These are phyloP conservation scores for Halictus rubicundus DNA, from an alignment of 1,140 invertebrate genomes.

Conservation along the genomic window DNA sequence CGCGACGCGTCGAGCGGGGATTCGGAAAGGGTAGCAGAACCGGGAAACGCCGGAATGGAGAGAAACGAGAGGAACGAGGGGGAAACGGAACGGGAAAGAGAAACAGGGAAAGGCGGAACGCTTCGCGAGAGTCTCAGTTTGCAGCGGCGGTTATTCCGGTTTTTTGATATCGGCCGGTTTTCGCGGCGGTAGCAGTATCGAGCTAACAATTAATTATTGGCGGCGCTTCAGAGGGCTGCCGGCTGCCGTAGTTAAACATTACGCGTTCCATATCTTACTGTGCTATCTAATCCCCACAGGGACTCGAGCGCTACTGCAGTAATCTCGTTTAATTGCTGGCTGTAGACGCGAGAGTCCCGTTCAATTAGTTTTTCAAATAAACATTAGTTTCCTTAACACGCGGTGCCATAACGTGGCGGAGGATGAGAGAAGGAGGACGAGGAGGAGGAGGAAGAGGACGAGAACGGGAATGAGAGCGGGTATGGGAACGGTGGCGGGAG, in stretches of 20 bases:
- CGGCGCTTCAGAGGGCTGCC: conserved; percentile 70
- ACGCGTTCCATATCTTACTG: conserved; percentile 80
- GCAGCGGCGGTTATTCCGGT: conserved; percentile 65
- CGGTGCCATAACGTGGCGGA: conserved; percentile 77
- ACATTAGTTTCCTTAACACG: conserved; percentile 82
- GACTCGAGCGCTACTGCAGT: conserved; percentile 76
- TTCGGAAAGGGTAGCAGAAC: neutral
- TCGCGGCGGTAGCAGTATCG: conserved; percentile 68
- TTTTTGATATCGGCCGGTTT: conserved; percentile 70
- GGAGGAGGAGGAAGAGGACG: conserved; percentile 22
- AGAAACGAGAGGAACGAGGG: conserved; percentile 16
- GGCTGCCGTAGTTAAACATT: conserved; percentile 79
- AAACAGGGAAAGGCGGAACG: conserved; percentile 35
- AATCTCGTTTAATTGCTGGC: conserved; percentile 81
- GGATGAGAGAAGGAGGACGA: conserved; percentile 52
- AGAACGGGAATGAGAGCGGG: conserved; percentile 26
- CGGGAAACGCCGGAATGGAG: neutral
- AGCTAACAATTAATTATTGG: conserved; percentile 79
- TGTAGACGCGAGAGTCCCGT: conserved; percentile 80
- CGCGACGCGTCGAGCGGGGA: neutral
- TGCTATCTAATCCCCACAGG: conserved; percentile 79
- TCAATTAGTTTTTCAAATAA: conserved; percentile 82
- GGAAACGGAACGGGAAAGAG: conserved; percentile 28
- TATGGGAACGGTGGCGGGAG: conserved; percentile 11
- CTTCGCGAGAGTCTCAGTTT: conserved; percentile 37